Evolutionary conservation across 2,797 vertebrate species (phyloP), one percentile per base, ranked within the genome.

Genomic region (Gallinago nigripennis): DNA sequence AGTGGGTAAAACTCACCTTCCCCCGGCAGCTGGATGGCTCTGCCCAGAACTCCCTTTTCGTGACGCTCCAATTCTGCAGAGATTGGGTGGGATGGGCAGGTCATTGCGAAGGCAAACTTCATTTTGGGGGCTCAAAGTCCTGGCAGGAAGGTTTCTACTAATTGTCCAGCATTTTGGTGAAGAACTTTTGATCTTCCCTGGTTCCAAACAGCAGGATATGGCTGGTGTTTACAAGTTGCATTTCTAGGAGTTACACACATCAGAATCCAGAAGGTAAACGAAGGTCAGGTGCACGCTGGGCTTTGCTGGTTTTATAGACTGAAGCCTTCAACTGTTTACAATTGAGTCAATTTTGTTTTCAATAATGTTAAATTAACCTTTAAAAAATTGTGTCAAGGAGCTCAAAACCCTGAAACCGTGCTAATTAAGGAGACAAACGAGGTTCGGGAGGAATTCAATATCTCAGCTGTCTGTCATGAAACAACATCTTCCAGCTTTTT

Each of bases 401-500:
- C 88, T 85, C 50, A 78, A 93, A 95, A 66, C 79, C 77, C 90
- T 75, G 61, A 72, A 79, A 92, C 78, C 0, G 11, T 72, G 48
- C 83, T 97, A 96, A 95, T 97, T 95, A 90, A 65, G 90, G 83
- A 95, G 90, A 90, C 50, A 86, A 95, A 85, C 15, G 50, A 75
- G 77, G 90, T 91, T 95, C 91, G 57, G 88, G 54, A 72, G 69
- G 72, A 94, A 94, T 90, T 77, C 82, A 83, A 31, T 88, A 71
- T 43, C 93, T 58, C 20, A 91, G 30, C 70, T 90, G 63, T 13
- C 82, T 75, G 76, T 76, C 79, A 63, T 18, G 46, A 82, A 82
- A 88, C n/a, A 66, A 61, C 25, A 72, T 54, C 78, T 78, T 84
- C 57, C 69, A 23, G 56, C 24, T 90, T 77, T 71, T 68, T 23